Evolutionary conservation across 2,797 vertebrate genomes (phyloP), one percentile per base, ranked within the genome.

Genomic region (Rhynchotus rufescens): DNA sequence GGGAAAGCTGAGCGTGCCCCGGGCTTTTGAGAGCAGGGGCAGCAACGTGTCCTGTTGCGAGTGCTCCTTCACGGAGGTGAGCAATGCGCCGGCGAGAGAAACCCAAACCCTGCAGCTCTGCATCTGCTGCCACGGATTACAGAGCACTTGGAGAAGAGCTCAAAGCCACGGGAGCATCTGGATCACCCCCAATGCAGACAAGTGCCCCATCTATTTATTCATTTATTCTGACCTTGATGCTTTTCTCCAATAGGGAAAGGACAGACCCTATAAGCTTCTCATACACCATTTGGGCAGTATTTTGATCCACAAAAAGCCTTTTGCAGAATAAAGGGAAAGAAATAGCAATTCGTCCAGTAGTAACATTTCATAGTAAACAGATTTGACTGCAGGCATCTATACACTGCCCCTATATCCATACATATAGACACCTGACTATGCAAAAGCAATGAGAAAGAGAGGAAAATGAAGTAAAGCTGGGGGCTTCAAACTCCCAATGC

Each of bases 51-150:
- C 59, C 21, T 12, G 1, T 4, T 42, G 15, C 30, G 61, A 69
- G 45, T 10, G 8, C 12, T 60, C 54, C 2, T 1, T 3, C 77
- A 68, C 2, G 7, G 32, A 47, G 73, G 52, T 36, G 78, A 30
- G 60, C 42, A 51, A 19, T 36, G 67, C 34, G 20, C 16, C 6
- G 30, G 49, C 9, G 20, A 74, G 49, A 67, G 3, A 38, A 45
- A 22, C 30, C 52, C 7, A 30, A 36, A 74, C 64, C 69, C 69
- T 86, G 72, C 69, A 66, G 74, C 92, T 52, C 74, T 61, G 42
- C 21, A 25, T 80, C 90, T 94, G 69, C 90, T 94, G 74, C 81
- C 84, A 57, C 67, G 91, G 91, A 79, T 90, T 86, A 93, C 88
- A 86, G 88, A 86, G 49, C 19, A 34, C 13, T n/a, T 16, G 76